A percentile compares a stretch with the other conserved stretches of the same genome.
Evolutionary conservation across 2,888 invertebrate genomes (phyloP).

Genomic region (Nowickia ferox): DNA sequence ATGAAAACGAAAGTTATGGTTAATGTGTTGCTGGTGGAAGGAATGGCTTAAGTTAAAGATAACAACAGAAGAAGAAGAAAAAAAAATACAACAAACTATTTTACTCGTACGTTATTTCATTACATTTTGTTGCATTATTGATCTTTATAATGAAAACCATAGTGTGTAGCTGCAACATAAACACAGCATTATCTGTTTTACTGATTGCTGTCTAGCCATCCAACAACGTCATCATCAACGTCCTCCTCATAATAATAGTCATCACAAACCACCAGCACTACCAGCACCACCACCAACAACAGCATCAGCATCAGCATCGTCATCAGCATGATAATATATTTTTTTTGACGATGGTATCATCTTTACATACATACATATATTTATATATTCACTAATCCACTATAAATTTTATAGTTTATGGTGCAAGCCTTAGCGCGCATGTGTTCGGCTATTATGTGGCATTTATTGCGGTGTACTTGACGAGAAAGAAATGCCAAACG

Average conservation of each 20-base stretch:
- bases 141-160: constrained; percentile 71
- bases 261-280: constrained; percentile 51
- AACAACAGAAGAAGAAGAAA: not conserved
- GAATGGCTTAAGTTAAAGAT: constrained; percentile 32
- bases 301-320: constrained; percentile 31
- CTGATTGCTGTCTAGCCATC: constrained; percentile 69
- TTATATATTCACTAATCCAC: constrained; percentile 12
- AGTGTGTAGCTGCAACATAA: constrained; percentile 60
- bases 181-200: constrained; percentile 58
- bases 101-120: constrained; percentile 52
- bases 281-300: constrained; percentile 34
- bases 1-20: constrained; percentile 70
- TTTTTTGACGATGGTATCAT: constrained; percentile 59
- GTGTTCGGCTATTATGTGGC: constrained; percentile 53
- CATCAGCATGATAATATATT: constrained; percentile 46
- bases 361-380: constrained; percentile 10
- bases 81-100: constrained; percentile 19
- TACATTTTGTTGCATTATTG: constrained; percentile 50
- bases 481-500: constrained; percentile 71
- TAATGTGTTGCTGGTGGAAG: constrained; percentile 25
- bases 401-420: constrained; percentile 57
- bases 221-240: constrained; percentile 72
- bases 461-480: constrained; percentile 53
- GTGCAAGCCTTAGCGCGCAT: constrained; percentile 31
- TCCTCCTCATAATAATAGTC: constrained; percentile 69